phyloP scores from a whole-genome alignment of 64 coral and sea anemone genomes.

The Astreopora myriophthalma region DNA sequence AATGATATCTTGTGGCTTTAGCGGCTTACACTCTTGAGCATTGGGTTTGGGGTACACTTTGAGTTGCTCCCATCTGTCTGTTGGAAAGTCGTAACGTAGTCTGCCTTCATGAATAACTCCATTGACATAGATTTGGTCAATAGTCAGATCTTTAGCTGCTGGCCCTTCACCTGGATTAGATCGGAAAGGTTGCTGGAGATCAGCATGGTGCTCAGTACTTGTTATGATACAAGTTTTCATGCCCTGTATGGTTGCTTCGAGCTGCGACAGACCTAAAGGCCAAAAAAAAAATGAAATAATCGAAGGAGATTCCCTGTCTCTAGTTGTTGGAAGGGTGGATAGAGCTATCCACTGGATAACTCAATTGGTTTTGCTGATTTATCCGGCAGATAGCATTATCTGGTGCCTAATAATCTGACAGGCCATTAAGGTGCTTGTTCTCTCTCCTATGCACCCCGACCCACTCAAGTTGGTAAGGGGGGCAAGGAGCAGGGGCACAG shows the following conservation, averaged over 20 bases:
- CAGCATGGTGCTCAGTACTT: not conserved
- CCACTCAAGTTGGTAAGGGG: too few species aligned
- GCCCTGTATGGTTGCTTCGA: not conserved
- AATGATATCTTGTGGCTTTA: not conserved
- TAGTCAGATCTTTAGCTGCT: not conserved
- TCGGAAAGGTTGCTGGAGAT: conserved; percentile 12
- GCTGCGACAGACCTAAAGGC: not conserved
- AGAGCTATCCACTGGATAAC: too few species aligned
- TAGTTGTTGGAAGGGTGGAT: too few species aligned
- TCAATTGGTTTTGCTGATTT: too few species aligned
- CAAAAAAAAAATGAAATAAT: too few species aligned
- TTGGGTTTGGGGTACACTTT: conserved; percentile 23
- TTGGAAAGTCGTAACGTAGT: conserved; percentile 2
- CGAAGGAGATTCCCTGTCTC: too few species aligned
- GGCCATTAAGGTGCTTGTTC: too few species aligned
- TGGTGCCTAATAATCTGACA: too few species aligned
- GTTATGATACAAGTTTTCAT: not conserved
- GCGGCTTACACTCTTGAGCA: not conserved
- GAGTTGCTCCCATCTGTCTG: not conserved
- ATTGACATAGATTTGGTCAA: conserved; percentile 65
- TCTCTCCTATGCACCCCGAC: too few species aligned
- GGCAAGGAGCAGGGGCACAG: too few species aligned
- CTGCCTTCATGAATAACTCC: conserved; percentile 48
- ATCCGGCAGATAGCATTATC: too few species aligned
- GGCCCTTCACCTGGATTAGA: conserved; percentile 7